Conservation (phyloP, 2,113 vertebrate genomes). For the Aleadryas rufinucha region DNA sequence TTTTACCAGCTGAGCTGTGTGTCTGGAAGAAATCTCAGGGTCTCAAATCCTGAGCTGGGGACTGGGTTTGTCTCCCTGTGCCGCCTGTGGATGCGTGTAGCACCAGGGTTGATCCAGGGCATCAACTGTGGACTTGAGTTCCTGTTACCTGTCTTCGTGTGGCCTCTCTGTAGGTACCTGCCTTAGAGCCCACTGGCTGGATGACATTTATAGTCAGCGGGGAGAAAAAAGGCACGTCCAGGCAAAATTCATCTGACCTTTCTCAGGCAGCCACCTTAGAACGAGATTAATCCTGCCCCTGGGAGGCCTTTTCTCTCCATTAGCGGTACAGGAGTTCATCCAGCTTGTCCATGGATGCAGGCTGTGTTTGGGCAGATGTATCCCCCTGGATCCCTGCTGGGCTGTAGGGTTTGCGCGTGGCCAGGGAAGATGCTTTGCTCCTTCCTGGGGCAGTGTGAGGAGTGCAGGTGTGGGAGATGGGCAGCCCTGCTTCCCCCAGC, state of each 20-base stretch:
- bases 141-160: background rate
- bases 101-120: background rate
- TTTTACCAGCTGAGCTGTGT: background rate
- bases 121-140: background rate
- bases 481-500: background rate
- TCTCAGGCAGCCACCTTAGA: slow-evolving; percentile 8
- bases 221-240: background rate
- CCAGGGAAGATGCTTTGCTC: background rate
- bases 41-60: background rate
- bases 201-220: background rate
- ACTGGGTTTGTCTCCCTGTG: background rate
- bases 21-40: background rate
- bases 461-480: background rate
- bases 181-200: background rate
- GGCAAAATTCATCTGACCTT: slow-evolving; percentile 32
- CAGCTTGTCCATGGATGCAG: background rate
- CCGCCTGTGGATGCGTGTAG: accelerated
- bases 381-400: background rate
- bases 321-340: background rate
- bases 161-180: background rate
- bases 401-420: background rate
- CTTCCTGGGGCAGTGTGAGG: background rate
- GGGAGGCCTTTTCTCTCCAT: background rate
- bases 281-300: background rate
- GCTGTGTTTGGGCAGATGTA: background rate